Conservation (phyloP, 2,797 vertebrate species). For the Uromys caudimaculatus region DNA sequence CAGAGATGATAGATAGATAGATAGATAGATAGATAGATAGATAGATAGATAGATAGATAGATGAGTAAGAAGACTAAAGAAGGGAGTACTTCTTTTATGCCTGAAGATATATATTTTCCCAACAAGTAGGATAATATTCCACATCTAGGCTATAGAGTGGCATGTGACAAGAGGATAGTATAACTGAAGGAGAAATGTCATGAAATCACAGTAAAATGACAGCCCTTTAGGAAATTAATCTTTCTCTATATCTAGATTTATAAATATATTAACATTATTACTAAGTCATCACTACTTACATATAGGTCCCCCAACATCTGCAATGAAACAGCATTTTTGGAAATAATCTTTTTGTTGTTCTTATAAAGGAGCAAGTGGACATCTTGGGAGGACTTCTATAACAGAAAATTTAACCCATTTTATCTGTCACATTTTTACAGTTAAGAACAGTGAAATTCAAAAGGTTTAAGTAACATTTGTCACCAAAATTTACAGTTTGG, state of each 20-base stretch:
- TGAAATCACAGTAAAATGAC: background rate
- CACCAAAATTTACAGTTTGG: conserved; percentile 35
- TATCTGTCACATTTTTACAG: conserved; percentile 30
- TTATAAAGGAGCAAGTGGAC: background rate
- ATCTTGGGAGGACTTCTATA: background rate
- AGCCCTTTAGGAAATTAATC: background rate
- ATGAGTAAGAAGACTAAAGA: background rate
- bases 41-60: background rate
- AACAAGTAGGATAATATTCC: background rate
- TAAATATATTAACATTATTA: background rate
- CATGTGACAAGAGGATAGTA: background rate
- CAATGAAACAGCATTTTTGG: conserved; percentile 22
- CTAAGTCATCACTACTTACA: background rate
- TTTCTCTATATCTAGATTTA: background rate
- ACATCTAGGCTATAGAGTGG: conserved; percentile 23
- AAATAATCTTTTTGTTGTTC: conserved; percentile 45
- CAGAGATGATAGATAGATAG: background rate
- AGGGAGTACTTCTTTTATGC: background rate
- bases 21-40: background rate
- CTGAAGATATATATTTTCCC: conserved; percentile 22
- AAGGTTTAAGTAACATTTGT: conserved; percentile 25
- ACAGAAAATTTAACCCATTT: conserved; percentile 7
- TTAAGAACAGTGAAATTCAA: conserved; percentile 30
- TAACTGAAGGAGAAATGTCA: background rate
- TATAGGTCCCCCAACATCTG: background rate